Percentiles rank a stretch among this genome's conserved stretches.
These are phyloP conservation scores for Dinocampus coccinellae DNA, from an alignment of 2,888 invertebrate species.

Conservation along the genomic window DNA sequence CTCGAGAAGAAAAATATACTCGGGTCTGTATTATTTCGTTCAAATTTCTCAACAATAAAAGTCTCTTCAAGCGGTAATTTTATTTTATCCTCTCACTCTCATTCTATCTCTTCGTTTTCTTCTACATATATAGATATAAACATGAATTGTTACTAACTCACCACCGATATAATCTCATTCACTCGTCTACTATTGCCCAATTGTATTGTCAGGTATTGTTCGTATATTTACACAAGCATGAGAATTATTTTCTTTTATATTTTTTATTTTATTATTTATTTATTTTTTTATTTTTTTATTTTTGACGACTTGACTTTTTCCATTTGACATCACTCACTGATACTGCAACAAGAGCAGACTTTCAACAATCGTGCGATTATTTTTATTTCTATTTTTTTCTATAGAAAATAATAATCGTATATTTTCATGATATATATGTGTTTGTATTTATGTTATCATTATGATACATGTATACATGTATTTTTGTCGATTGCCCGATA, in stretches of 20 bases:
- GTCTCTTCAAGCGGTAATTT: neutral
- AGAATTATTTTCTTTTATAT: too few species aligned
- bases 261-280: too few species aligned
- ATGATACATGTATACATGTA: too few species aligned
- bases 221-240: neutral
- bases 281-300: too few species aligned
- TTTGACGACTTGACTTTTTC: neutral
- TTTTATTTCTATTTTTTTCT: neutral
- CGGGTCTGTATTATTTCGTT: neutral
- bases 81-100: too few species aligned
- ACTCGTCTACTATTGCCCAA: neutral
- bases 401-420: neutral
- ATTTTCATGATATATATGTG: neutral
- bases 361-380: neutral
- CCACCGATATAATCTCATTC: slow-evolving; percentile 2
- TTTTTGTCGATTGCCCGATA: neutral
- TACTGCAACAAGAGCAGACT: neutral
- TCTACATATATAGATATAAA: neutral
- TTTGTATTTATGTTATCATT: too few species aligned
- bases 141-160: neutral
- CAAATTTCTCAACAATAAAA: neutral
- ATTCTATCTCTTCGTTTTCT: neutral
- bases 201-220: neutral
- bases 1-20: neutral
- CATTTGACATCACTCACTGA: neutral